phyloP scores from a whole-genome alignment of 2,888 invertebrate species.

The Hydroisotoma schaefferi region DNA sequence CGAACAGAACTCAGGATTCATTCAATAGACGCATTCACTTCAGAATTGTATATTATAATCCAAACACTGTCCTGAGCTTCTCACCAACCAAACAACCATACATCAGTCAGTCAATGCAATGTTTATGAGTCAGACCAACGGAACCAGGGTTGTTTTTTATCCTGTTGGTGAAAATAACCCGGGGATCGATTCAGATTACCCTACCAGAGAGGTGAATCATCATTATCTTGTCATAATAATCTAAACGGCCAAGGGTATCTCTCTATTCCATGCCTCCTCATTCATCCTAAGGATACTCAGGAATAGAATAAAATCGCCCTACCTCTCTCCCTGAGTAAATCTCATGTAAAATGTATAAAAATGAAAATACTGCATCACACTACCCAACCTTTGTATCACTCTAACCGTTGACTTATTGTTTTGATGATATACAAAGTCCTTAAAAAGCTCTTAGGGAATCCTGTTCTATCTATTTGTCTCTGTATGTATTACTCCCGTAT shows the following conservation, averaged over 20 bases:
- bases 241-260: constrained; percentile 13
- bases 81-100: not conserved
- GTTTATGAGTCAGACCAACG: constrained; percentile 9
- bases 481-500: not conserved
- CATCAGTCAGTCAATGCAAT: constrained; percentile 7
- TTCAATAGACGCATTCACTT: constrained; percentile 14
- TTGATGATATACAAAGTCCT: not conserved
- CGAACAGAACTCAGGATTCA: constrained; percentile 1
- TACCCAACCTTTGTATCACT: not conserved
- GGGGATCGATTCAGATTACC: constrained; percentile 41
- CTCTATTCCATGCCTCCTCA: not conserved
- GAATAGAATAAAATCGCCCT: too few relatives aligned
- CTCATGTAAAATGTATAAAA: too few relatives aligned
- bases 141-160: constrained; percentile 12
- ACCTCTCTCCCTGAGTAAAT: too few relatives aligned
- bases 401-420: not conserved
- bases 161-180: constrained; percentile 24
- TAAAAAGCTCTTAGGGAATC: not conserved
- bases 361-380: not conserved
- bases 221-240: constrained; percentile 49
- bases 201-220: constrained; percentile 47
- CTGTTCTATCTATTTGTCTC: not conserved
- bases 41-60: not conserved
- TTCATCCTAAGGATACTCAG: not conserved
- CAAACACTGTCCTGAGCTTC: not conserved